Base-by-base conservation (phyloP, 1,140 invertebrate genomes). In the Drosophila mojavensis region DNA sequence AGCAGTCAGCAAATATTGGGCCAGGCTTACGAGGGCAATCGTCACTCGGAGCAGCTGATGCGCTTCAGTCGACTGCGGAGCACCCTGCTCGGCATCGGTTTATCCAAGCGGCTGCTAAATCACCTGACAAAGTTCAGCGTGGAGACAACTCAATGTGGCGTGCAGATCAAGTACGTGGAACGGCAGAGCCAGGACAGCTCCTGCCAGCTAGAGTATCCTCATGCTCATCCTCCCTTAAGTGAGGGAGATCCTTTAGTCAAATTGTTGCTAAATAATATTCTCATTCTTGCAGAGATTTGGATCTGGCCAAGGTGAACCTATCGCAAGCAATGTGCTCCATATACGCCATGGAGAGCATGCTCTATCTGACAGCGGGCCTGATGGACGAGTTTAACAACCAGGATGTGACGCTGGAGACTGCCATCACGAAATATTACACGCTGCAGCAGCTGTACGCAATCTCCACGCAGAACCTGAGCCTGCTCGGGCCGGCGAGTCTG, bases 261-360 rank as follows among this genome's bases (percentile, higher is more conserved):
- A 20, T 20, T 20, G 20, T 20, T 20, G 1, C 20, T 20, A 20
- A 20, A 1, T 2, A 20, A 13, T 45, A 15, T n/a, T 36, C 13
- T 43, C 7, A 1, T 45, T 5, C 13, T 55, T 94, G 0, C 83
- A 93, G 91, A 51, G 94, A 95, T 51, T 94, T 94, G 84, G 94
- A 94, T 17, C 53, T 94, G 0, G 93, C 95, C 4, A 92, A 94
- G 81, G 92, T 94, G 48, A 94, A 94, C 47, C 75, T 96, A 65
- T 93, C 94, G 2, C 92, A 94, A 79, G 92, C 95, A 17, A 91
- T 93, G 7, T 90, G 81, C 53, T 77, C 78, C 0, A 70, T 80
- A 0, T 98, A 97, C 89, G 94, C 94, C 0, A 95, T 97, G 93
- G 97, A 98, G 88, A 96, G 96, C 80, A 95, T 96, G 93, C 92